Conservation (phyloP, 2,797 vertebrate species). For the Mastacembelus armatus region DNA sequence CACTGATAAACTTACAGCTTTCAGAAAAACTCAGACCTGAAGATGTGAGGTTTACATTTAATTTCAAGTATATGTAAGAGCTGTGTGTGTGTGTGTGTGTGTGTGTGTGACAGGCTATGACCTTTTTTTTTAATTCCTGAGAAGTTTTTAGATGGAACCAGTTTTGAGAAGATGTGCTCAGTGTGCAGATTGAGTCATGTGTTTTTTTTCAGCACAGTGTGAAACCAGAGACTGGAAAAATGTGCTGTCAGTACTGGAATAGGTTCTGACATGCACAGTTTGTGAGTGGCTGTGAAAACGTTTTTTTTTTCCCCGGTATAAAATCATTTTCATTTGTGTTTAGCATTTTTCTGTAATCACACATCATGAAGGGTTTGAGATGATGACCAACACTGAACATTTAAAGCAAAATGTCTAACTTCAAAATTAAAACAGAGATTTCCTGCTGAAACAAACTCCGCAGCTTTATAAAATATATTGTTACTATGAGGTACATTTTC, state of each 20-base stretch:
- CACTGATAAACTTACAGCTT: too few species aligned
- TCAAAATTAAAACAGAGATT: too few species aligned
- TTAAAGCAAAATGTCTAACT: background rate
- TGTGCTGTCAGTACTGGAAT: conserved; percentile 2
- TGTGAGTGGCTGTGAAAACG: background rate
- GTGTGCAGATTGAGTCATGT: background rate
- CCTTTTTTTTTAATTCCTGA: conserved; percentile 22
- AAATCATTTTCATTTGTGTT: background rate
- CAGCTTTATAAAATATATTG: too few species aligned
- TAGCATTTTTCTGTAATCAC: too few species aligned
- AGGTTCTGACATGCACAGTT: conserved; percentile 9
- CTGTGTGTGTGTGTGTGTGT: too few species aligned
- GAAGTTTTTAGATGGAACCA: conserved; percentile 29
- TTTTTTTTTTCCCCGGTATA: background rate
- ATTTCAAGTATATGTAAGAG: too few species aligned
- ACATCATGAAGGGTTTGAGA: too few species aligned
- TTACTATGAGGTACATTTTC: too few species aligned
- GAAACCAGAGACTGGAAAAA: conserved; percentile 1
- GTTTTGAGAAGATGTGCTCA: background rate
- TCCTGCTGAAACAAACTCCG: too few species aligned
- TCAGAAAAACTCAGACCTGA: too few species aligned
- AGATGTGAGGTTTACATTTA: too few species aligned
- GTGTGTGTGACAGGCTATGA: too few species aligned
- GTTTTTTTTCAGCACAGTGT: background rate
- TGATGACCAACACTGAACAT: background rate